Base-by-base conservation (phyloP, 2,113 vertebrate genomes). In the Electrona antarctica region DNA sequence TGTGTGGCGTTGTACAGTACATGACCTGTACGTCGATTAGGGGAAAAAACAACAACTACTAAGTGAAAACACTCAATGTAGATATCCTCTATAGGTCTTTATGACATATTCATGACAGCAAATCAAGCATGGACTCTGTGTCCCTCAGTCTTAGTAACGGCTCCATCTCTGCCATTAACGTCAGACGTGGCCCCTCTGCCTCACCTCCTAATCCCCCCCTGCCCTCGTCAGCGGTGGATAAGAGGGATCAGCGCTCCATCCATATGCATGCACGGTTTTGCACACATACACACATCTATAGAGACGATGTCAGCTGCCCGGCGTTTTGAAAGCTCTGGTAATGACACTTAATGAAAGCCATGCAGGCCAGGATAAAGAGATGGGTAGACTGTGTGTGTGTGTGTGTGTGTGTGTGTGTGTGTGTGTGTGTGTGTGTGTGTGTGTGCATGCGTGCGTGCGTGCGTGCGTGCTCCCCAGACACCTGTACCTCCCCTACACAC, bases 301-400 rank as follows among this genome's bases (percentile, higher is more conserved):
- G 71, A 78, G 82, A 84, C 89, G 76, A 85, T 79, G 88, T 88
- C 78, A 76, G 90, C n/a, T n/a, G 85, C 91, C 88, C 85, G 82
- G 85, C 81, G 79, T 73, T 77, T 72, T 77, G 71, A 91, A 89
- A 90, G 84, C 84, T 86, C 84, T 79, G 70, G 85, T 92, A 91
- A 93, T 93, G 90, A 91, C 89, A 91, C 87, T 88, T 93, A 92
- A 93, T 92, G 86, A 90, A 92, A 79, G 88, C 85, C 81, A 57
- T 82, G 83, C 83, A 89, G 21, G 79, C 66, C 47, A 47, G 77
- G 83, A 79, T 72, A 57, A 60, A 60, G 62, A 77, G 70, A 11
- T 54, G 73, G 68, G 11, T 8, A 50, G 33, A 48, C 7, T 8
- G 28, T 45, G 41, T 49, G 33, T 41, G 46, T 28, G 50, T 52